phyloP scores from a whole-genome alignment of 2,888 invertebrate genomes.

The Corbicula japonica region DNA sequence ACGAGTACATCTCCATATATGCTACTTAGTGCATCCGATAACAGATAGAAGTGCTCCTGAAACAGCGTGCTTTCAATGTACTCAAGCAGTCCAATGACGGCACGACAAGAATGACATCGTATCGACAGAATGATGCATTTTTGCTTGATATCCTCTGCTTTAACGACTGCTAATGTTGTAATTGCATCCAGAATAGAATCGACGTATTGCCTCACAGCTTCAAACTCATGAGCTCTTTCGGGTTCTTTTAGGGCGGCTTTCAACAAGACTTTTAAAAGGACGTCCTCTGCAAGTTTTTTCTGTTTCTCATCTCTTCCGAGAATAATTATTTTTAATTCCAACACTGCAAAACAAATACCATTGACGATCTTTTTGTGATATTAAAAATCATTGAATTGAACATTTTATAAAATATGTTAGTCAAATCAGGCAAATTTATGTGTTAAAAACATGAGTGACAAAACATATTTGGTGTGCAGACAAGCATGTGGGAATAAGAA shows the following conservation, averaged over 20 bases:
- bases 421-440: no score
- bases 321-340: not conserved
- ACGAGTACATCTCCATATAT: not conserved
- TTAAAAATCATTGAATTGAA: no score
- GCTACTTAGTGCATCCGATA: not conserved
- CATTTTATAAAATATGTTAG: no score
- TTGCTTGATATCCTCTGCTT: not conserved
- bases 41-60: not conserved
- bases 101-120: not conserved
- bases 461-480: no score
- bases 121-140: not conserved
- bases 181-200: not conserved
- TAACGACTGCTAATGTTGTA: not conserved
- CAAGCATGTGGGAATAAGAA: no score
- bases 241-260: not conserved
- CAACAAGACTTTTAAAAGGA: not conserved
- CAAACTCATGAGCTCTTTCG: not conserved
- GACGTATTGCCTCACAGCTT: not conserved
- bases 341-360: not conserved
- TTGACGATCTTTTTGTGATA: no score
- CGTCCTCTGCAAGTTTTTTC: not conserved
- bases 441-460: no score
- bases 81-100: not conserved
- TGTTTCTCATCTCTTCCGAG: not conserved
- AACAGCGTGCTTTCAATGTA: not conserved